Conservation (phyloP, 2,797 vertebrate species). For the Amphiprion clarkii region DNA sequence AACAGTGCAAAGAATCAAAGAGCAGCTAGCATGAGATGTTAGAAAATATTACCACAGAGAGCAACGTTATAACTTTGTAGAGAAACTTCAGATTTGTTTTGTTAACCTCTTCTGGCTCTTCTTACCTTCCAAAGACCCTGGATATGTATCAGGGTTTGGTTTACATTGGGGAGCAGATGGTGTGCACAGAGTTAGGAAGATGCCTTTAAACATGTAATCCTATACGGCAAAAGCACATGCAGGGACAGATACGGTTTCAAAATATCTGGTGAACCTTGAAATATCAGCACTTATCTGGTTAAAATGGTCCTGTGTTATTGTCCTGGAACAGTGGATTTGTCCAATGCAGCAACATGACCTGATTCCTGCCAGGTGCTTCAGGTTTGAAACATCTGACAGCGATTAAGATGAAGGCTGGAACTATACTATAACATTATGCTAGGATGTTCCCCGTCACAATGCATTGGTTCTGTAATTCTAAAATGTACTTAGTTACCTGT, state of each 20-base stretch:
- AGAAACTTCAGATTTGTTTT: conserved; percentile 65
- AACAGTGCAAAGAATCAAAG: background rate
- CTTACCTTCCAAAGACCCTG: conserved; percentile 51
- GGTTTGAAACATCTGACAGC: conserved; percentile 18
- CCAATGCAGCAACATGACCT: conserved; percentile 24
- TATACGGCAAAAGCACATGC: conserved; percentile 47
- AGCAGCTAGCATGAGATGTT: conserved; percentile 4
- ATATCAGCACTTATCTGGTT: conserved; percentile 48
- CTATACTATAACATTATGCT: background rate
- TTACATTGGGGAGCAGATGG: conserved; percentile 71
- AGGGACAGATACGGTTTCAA: conserved; percentile 45
- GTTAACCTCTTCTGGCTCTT: conserved; percentile 50
- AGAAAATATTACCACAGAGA: background rate
- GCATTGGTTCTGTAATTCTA: background rate
- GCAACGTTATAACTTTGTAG: conserved; percentile 27
- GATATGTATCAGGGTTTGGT: conserved; percentile 50
- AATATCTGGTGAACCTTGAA: conserved; percentile 48
- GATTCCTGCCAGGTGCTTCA: conserved; percentile 46
- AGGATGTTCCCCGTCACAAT: background rate
- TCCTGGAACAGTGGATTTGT: conserved; percentile 25
- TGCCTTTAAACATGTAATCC: conserved; percentile 72
- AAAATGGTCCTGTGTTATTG: conserved; percentile 32
- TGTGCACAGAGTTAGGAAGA: conserved; percentile 46
- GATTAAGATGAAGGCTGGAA: conserved; percentile 19
- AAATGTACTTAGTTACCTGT: too few relatives aligned